A percentile compares a stretch with the other conserved stretches of the same genome.
phyloP scores from a whole-genome alignment of 2,113 vertebrate species.

The Ardeotis arabs region DNA sequence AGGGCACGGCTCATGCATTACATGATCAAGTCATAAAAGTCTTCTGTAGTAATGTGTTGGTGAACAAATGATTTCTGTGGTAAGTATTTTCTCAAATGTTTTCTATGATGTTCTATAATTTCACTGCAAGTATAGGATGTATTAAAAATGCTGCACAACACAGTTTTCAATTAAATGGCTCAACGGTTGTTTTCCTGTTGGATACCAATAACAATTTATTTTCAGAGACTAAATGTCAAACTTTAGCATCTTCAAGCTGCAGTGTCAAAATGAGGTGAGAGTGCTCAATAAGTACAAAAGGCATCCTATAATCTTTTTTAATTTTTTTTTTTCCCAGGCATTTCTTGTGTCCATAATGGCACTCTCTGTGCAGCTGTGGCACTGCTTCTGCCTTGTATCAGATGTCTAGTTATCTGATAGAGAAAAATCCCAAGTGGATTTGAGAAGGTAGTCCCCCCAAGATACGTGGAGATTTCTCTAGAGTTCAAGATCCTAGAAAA shows the following conservation, averaged over 20 bases:
- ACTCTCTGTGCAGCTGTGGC: too few species aligned
- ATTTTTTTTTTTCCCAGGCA: neutral
- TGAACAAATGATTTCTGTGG: neutral
- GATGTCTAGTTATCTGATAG: neutral
- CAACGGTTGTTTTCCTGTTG: neutral
- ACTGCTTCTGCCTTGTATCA: neutral
- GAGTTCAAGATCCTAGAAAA: neutral
- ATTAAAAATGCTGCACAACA: neutral
- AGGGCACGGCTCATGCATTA: neutral
- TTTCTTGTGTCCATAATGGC: neutral
- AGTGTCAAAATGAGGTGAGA: neutral
- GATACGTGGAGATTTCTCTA: neutral
- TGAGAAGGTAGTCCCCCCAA: neutral
- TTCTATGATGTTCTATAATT: neutral
- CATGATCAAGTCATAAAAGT: neutral
- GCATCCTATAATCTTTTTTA: neutral
- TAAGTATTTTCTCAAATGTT: neutral
- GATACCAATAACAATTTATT: neutral
- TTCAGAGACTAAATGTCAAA: neutral
- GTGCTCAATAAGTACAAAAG: neutral
- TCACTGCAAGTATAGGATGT: neutral
- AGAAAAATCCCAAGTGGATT: neutral
- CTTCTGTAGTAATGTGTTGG: neutral
- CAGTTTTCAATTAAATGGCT: neutral
- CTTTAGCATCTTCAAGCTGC: neutral